A percentile compares a stretch with the other conserved stretches of the same genome.
These are phyloP conservation scores for Sialis lutaria DNA, from an alignment of 2,888 invertebrate species.

Conservation along the genomic window DNA sequence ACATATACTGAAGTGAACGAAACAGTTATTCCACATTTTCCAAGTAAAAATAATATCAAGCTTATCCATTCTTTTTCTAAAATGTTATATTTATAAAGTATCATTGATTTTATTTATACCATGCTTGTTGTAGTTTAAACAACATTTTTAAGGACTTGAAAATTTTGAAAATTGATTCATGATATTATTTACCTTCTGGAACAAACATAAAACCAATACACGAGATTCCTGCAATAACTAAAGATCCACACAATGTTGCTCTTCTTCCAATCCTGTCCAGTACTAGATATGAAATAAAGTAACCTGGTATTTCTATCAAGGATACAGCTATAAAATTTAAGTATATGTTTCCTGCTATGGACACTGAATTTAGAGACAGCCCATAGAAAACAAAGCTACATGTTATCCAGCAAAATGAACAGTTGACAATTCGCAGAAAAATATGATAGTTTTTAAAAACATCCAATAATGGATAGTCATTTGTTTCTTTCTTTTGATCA, in stretches of 20 bases:
- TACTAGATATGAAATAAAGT: constrained; percentile 40
- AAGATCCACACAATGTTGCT: constrained; percentile 39
- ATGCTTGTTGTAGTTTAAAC: too few species aligned
- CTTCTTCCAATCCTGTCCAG: constrained; percentile 47
- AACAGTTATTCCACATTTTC: constrained; percentile 46
- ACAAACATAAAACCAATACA: constrained; percentile 19
- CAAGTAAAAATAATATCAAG: constrained; percentile 35
- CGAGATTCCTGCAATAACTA: constrained; percentile 40
- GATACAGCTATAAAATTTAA: constrained; percentile 57
- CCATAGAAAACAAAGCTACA: constrained; percentile 68
- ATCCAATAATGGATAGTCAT: not conserved
- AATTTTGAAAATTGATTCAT: too few species aligned
- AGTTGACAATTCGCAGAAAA: constrained; percentile 37
- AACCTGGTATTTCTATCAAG: constrained; percentile 56
- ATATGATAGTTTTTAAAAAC: constrained; percentile 1
- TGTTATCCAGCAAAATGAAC: constrained; percentile 67
- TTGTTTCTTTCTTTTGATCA: too few species aligned
- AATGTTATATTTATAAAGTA: not conserved
- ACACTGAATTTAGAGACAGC: constrained; percentile 58
- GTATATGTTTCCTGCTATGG: constrained; percentile 56
- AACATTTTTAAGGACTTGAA: too few species aligned
- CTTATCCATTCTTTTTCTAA: constrained; percentile 11
- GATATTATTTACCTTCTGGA: not conserved
- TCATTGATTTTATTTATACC: too few species aligned
- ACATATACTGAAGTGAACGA: constrained; percentile 48